phyloP scores from a whole-genome alignment of 92 coral and sea anemone species.

The Phenganax subtilis region DNA sequence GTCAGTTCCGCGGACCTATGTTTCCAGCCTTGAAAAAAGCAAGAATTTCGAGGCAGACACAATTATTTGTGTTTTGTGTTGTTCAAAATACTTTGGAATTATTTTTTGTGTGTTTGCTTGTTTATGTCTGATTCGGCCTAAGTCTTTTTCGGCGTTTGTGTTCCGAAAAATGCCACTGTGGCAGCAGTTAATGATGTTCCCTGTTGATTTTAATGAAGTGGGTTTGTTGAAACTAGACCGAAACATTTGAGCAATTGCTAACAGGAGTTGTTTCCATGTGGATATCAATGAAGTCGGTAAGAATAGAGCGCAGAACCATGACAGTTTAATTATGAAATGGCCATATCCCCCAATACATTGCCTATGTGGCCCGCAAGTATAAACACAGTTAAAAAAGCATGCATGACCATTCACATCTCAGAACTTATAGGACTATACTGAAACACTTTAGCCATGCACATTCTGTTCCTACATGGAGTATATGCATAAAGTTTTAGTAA shows the following conservation, averaged over 20 bases:
- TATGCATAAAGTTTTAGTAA: no score
- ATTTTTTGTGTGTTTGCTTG: not conserved
- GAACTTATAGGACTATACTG: not conserved
- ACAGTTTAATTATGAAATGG: constrained; percentile 32
- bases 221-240: constrained; percentile 34
- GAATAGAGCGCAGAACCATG: constrained; percentile 23
- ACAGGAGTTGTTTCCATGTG: constrained; percentile 24
- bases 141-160: constrained; percentile 33
- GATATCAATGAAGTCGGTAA: constrained; percentile 33
- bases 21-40: no score
- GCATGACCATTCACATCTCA: not conserved
- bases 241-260: constrained; percentile 36
- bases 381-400: not conserved
- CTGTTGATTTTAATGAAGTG: constrained; percentile 40
- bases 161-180: constrained; percentile 31
- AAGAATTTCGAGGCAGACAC: no score
- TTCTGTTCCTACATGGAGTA: no score
- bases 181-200: constrained; percentile 23
- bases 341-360: constrained; percentile 24
- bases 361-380: constrained; percentile 27
- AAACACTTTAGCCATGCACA: no score
- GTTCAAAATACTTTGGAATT: not conserved
- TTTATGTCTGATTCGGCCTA: not conserved
- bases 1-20: no score
- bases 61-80: not conserved